A percentile compares a stretch with the other conserved stretches of the same genome.
phyloP scores from a whole-genome alignment of 2,113 vertebrate species.

The Ovis aries region ARS-UI_Ramb_v3.0 NC_056072.1:56322501-56323000 shows the following conservation, averaged over 20 bases:
- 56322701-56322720: background rate
- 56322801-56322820: background rate
- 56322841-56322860: background rate
- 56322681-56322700: background rate
- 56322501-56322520: fast-evolving
- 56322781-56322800: background rate
- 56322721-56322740: background rate
- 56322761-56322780: background rate
- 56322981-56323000: background rate
- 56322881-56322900: background rate
- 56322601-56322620: background rate
- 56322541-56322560: no score
- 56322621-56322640: background rate
- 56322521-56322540: background rate
- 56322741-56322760: background rate
- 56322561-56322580: background rate
- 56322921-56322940: background rate
- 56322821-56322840: background rate
- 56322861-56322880: background rate
- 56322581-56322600: background rate
- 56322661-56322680: background rate
- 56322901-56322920: background rate
- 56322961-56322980: background rate
- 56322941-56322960: background rate
- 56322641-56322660: background rate